phyloP scores from a whole-genome alignment of 2,888 invertebrate species.

The Tineola bisselliella region DNA sequence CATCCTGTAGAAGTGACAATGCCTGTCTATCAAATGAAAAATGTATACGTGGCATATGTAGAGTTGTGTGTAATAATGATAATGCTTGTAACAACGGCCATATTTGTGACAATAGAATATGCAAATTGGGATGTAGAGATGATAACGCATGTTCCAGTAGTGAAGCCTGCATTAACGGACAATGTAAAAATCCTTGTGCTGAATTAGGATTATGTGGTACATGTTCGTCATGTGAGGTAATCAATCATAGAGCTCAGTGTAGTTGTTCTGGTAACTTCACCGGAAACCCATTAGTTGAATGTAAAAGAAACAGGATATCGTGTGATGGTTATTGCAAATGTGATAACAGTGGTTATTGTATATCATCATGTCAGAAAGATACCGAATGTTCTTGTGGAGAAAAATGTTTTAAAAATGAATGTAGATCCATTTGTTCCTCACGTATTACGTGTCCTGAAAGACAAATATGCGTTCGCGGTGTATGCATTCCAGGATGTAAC shows the following conservation, averaged over 20 bases:
- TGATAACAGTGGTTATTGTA: conserved; percentile 83
- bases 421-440: conserved; percentile 75
- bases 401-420: conserved; percentile 76
- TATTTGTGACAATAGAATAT: conserved; percentile 88
- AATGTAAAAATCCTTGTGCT: conserved; percentile 86
- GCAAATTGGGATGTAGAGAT: conserved; percentile 86
- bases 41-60: conserved; percentile 84
- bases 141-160: conserved; percentile 80
- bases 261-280: conserved; percentile 83
- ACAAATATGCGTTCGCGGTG: conserved; percentile 77
- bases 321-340: conserved; percentile 84
- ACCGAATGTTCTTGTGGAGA: conserved; percentile 85
- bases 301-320: conserved; percentile 74
- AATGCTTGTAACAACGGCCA: conserved; percentile 81
- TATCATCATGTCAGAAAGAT: conserved; percentile 71
- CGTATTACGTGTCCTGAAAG: conserved; percentile 78
- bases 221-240: conserved; percentile 84
- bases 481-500: conserved; percentile 83
- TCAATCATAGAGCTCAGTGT: conserved; percentile 87
- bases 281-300: conserved; percentile 84
- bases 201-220: conserved; percentile 79
- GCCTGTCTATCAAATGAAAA: conserved; percentile 87
- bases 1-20: conserved; percentile 80
- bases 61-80: conserved; percentile 87
- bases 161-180: conserved; percentile 83